Evolutionary conservation across 2,888 invertebrate species (phyloP), one percentile per base, ranked within the genome.

Genomic region (Drosophila neoperkinsi): DNA sequence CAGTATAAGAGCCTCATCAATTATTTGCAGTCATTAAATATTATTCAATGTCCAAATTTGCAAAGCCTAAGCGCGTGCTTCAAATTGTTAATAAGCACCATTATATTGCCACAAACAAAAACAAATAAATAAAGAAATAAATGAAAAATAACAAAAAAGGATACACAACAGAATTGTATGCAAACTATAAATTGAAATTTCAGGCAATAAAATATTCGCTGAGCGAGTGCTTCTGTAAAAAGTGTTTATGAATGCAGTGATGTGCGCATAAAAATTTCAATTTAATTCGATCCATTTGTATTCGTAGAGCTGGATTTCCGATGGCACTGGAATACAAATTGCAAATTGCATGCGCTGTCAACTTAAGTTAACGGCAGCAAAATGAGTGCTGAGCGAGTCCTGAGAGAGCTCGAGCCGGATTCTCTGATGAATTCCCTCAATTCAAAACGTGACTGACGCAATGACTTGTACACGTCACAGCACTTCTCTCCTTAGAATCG

Each of bases 351-450:
- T 67, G 67, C 65, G 66, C 63, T 65, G 59, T 46, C 71, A 64
- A 61, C 81, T 69, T 71, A 66, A 61, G 70, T 55, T 71, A 70
- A 71, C 68, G 73, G 43, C 75, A 60, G 61, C 36, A 72, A 70
- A 46, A 64, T 82, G 71, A 70, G 79, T 36, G 62, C 63, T 57
- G 43, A 52, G 57, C 28, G 75, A 66, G 57, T 61, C 25, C 57
- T 62, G 30, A 10, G 41, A 43, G 30, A 57, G 31, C 57, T 43
- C 31, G 21, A 64, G 64, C 75, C 55, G 68, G 77, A 87, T 85
- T 73, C 75, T 76, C 86, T 91, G 90, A 90, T 90, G 91, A 84
- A 90, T 90, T 89, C 80, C 79, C 81, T 82, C 90, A 90, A 91
- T 90, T 82, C 83, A 82, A 81, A 86, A 90, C 90, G 90, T 90